Percentiles rank a stretch among this genome's conserved stretches.
phyloP scores from a whole-genome alignment of 2,888 invertebrate genomes.

The Rhabditoides inermis region DNA sequence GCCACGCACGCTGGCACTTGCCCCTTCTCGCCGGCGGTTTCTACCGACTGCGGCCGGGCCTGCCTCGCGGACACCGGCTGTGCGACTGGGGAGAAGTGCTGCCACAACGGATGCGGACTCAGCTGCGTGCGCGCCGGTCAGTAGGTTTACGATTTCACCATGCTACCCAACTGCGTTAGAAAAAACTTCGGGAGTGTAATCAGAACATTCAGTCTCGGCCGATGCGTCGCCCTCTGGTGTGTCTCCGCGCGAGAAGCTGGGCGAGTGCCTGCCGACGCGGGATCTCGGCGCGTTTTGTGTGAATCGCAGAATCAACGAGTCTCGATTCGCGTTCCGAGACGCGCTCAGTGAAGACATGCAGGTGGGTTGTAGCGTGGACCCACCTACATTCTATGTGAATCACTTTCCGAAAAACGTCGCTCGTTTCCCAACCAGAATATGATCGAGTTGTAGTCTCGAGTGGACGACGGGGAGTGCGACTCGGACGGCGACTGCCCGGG shows the following conservation, averaged over 20 bases:
- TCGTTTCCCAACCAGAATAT: neutral
- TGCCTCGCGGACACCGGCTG: constrained; percentile 40
- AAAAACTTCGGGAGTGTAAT: neutral
- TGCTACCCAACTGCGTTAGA: neutral
- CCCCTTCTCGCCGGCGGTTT: constrained; percentile 19
- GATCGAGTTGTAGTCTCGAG: neutral
- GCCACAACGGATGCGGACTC: constrained; percentile 47
- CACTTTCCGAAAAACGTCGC: neutral
- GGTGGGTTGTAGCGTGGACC: no score
- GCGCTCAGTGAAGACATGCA: no score
- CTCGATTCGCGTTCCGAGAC: no score
- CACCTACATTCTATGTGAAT: neutral
- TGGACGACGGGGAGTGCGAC: constrained; percentile 13
- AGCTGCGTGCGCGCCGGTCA: constrained; percentile 23
- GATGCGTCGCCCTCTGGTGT: neutral
- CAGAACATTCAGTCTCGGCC: neutral
- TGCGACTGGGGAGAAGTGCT: constrained; percentile 34
- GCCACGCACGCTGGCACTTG: constrained; percentile 23
- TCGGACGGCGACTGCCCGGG: constrained; percentile 37
- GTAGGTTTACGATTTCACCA: neutral
- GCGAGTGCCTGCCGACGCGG: constrained; percentile 18
- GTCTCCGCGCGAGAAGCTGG: constrained; percentile 10
- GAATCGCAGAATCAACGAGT: no score
- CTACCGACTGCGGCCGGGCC: constrained; percentile 19
- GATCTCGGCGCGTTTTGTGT: constrained; percentile 21